A percentile compares a stretch with the other conserved stretches of the same genome.
phyloP scores from a whole-genome alignment of 1,140 invertebrate genomes.

The Brachionus asplanchnoidis region DNA sequence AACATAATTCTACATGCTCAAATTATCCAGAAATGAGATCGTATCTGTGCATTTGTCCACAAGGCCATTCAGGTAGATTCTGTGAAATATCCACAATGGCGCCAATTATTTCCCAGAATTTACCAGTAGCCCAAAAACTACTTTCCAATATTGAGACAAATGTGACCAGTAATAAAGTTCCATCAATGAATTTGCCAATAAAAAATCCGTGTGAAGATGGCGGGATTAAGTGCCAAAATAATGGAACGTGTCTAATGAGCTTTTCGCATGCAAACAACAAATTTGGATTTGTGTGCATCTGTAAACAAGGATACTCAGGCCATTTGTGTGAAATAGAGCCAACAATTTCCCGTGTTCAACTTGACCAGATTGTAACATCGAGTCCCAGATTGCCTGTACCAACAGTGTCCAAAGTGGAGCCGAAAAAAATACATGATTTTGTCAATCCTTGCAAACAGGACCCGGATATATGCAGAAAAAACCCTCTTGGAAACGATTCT shows the following conservation, averaged over 20 bases:
- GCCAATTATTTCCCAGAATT: not conserved
- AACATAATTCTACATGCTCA: constrained; percentile 29
- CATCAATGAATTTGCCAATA: not conserved
- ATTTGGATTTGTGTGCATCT: constrained; percentile 5
- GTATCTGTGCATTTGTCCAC: constrained; percentile 23
- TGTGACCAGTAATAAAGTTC: not conserved
- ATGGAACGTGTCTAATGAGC: constrained; percentile 24
- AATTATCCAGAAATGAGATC: constrained; percentile 39
- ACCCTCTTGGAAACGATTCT: constrained; percentile 27
- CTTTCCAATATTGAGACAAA: not conserved
- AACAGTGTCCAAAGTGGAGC: not conserved
- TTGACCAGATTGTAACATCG: not conserved
- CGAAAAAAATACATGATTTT: not conserved
- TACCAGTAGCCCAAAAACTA: constrained; percentile 22
- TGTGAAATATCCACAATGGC: constrained; percentile 29
- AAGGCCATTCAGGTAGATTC: constrained; percentile 25
- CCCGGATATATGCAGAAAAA: constrained; percentile 6
- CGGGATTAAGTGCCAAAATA: constrained; percentile 4
- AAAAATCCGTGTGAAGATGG: constrained; percentile 16
- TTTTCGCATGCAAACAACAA: constrained; percentile 15
- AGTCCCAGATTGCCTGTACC: not conserved
- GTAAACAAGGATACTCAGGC: constrained; percentile 3
- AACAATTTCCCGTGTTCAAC: no score
- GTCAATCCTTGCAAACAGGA: constrained; percentile 29
- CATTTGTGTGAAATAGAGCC: constrained; percentile 19